Conservation (phyloP, 2,888 invertebrate genomes). For the Taphrorychus bicolor region DNA sequence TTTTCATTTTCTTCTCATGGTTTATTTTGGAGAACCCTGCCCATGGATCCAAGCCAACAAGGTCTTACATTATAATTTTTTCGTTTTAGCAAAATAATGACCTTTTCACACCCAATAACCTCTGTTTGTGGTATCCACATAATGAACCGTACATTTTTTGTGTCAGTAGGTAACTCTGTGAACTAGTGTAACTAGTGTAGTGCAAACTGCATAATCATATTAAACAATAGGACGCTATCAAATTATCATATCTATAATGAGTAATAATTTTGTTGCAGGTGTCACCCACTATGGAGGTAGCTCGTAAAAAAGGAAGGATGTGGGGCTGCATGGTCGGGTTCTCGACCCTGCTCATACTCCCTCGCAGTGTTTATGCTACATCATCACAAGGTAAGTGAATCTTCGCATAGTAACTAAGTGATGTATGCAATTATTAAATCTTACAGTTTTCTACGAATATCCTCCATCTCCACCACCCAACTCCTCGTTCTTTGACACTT, state of each 20-base stretch:
- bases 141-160: no score
- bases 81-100: no score
- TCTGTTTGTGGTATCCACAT: no score
- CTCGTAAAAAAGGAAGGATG: slow-evolving; percentile 24
- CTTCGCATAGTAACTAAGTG: not conserved
- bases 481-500: slow-evolving; percentile 18
- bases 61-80: no score
- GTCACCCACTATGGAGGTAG: slow-evolving; percentile 25
- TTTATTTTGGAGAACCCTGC: no score
- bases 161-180: no score
- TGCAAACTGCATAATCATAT: no score
- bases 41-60: no score
- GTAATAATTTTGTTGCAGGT: not conserved
- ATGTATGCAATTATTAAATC: not conserved
- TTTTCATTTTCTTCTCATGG: no score
- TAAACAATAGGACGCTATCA: not conserved
- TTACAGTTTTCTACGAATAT: slow-evolving; percentile 43
- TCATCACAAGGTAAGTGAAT: slow-evolving; percentile 42
- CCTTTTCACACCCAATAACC: no score
- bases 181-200: no score
- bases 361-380: slow-evolving; percentile 40
- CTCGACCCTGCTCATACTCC: slow-evolving; percentile 42
- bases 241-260: not conserved
- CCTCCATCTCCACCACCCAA: slow-evolving; percentile 26
- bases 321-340: slow-evolving; percentile 39